Base-by-base conservation (phyloP, 2,888 invertebrate species). In the Spilosoma lubricipeda region DNA sequence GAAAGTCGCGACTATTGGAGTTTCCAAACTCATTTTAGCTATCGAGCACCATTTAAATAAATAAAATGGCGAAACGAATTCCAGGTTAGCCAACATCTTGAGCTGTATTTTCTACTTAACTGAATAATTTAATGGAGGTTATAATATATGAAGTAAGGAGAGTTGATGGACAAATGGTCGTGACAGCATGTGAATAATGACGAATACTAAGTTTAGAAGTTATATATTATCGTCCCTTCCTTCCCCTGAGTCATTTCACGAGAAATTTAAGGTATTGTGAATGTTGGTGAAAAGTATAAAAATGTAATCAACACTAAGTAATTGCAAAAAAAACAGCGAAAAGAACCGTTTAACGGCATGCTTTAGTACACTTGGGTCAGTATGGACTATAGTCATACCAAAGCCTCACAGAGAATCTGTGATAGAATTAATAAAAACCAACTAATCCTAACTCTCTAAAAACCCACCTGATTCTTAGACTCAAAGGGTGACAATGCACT, bases 1-100 rank as follows among this genome's bases (percentile, higher is more conserved):
- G 69, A 75, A 78, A 77, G 77, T 83, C 67, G 71, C 74, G 42
- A 81, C 75, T 79, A 75, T 77, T 76, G 70, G 71, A 83, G 75
- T 83, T 83, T 72, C 65, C 23, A 72, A 83, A 81, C 74, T 83
- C 48, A 56, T 75, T 75, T 70, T 72, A 75, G 69, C 71, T 69
- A 73, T 74, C 73, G 52, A 75, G 72, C 52, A 70, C 68, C 74
- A 73, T 73, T 79, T 83, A 67, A 69, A 82, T 74, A 67, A 71
- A 69, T 30, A 78, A 83, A 78, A 76, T 15, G 63, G 30, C 30
- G 13, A 30, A 18, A 63, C 30, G 30, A 30, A 63, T 63, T 30
- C 18, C 27, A 27, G 63, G 63, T 18, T 30, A 18, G 30, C 18
- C 18, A 30, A 15, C 30, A 63, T 30, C 63, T 63, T 63, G 18